Conservation (phyloP, 2,113 vertebrate genomes). For the Puntigrus tetrazona region DNA sequence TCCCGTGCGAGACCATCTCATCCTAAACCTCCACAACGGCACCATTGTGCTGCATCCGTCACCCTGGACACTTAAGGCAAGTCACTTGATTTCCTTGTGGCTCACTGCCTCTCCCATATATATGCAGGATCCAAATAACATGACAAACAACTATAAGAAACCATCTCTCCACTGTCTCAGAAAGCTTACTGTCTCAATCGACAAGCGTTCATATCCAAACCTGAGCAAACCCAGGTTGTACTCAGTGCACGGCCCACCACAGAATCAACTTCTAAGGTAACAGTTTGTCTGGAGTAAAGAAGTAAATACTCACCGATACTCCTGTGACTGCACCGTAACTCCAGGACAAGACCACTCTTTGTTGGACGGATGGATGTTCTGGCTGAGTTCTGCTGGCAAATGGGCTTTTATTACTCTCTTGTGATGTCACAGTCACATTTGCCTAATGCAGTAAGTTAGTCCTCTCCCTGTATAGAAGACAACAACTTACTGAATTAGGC, state of each 20-base stretch:
- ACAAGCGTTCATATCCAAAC: background rate
- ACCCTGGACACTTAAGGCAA: slow-evolving; percentile 59
- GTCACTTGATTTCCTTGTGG: slow-evolving; percentile 80
- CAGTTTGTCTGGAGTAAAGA: slow-evolving; percentile 31
- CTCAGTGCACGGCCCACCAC: background rate
- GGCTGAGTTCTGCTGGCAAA: slow-evolving; percentile 35
- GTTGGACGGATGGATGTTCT: slow-evolving; percentile 65
- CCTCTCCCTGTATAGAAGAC: slow-evolving; percentile 34
- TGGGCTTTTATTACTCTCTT: slow-evolving; percentile 71
- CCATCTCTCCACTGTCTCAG: background rate
- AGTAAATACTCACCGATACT: slow-evolving; percentile 68
- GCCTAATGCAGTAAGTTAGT: slow-evolving; percentile 70
- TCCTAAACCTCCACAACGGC: slow-evolving; percentile 61
- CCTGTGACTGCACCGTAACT: slow-evolving; percentile 52
- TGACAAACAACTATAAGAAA: slow-evolving; percentile 41
- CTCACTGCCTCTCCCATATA: slow-evolving; percentile 47
- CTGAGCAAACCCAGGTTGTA: background rate
- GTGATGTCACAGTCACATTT: slow-evolving; percentile 79
- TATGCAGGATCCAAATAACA: slow-evolving; percentile 44
- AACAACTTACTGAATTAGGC: slow-evolving; percentile 25
- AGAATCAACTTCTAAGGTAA: background rate
- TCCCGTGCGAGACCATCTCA: slow-evolving; percentile 37
- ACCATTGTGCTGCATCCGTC: slow-evolving; percentile 65
- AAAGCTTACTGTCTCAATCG: background rate
- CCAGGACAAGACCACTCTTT: slow-evolving; percentile 70